Evolutionary conservation across 1,140 invertebrate genomes (phyloP).

Genomic region (Drosophila prosaltans): DNA sequence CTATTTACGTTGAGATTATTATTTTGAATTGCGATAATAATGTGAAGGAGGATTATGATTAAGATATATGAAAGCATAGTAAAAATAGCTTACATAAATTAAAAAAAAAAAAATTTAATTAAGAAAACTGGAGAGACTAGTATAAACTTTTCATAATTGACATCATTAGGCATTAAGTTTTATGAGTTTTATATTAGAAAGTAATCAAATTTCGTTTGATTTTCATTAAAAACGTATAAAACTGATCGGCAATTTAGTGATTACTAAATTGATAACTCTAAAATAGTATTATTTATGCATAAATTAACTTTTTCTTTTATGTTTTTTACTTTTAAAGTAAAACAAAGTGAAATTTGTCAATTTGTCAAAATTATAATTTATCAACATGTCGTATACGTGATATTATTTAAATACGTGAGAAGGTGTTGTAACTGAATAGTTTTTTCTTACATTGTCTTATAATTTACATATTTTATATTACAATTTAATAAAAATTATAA

Average conservation of each 20-base stretch:
- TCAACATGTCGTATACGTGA: background rate
- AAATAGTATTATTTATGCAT: too few relatives aligned
- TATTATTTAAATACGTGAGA: background rate
- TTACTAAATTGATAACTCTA: too few relatives aligned
- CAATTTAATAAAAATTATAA: too few relatives aligned
- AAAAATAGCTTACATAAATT: background rate
- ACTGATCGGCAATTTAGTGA: too few relatives aligned
- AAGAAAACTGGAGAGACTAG: background rate
- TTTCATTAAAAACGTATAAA: too few relatives aligned
- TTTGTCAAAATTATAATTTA: background rate
- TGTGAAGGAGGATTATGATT: slow-evolving; percentile 3
- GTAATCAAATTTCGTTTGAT: too few relatives aligned
- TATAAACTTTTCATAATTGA: too few relatives aligned
- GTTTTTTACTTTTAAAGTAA: background rate
- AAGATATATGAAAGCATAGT: slow-evolving; percentile 1
- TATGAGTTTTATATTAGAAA: too few relatives aligned
- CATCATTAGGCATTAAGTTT: too few relatives aligned
- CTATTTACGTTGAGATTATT: slow-evolving; percentile 37
- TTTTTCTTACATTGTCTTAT: too few relatives aligned
- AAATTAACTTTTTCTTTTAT: background rate
- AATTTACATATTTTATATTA: too few relatives aligned
- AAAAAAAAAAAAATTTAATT: background rate
- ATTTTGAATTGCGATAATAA: background rate
- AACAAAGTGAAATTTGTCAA: background rate
- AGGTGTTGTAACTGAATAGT: too few relatives aligned